phyloP scores from a whole-genome alignment of 2,888 invertebrate genomes.

The Papilio protenor region DNA sequence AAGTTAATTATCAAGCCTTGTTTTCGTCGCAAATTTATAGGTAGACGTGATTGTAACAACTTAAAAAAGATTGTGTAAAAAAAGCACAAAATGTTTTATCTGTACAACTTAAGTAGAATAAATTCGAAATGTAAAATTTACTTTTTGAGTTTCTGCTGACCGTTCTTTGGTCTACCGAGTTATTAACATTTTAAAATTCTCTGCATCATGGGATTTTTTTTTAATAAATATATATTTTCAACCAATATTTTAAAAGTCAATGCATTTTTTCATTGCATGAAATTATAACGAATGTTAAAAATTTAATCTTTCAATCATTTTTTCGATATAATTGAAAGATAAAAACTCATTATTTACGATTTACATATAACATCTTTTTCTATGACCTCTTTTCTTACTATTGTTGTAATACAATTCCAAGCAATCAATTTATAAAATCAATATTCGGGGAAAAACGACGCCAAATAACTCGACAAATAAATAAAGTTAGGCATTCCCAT shows the following conservation, averaged over 20 bases:
- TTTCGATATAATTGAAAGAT: not conserved
- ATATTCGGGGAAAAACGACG: not conserved
- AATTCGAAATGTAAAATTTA: not conserved
- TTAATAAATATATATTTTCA: no score
- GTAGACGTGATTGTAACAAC: not conserved
- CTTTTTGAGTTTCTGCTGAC: no score
- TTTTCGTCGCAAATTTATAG: constrained; percentile 23
- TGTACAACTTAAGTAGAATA: not conserved
- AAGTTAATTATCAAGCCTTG: constrained; percentile 15
- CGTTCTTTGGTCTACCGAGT: not conserved
- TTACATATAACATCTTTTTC: no score
- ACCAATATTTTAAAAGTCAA: no score
- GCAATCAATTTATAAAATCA: not conserved
- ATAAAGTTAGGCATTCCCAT: constrained; percentile 68
- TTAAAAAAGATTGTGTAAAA: not conserved
- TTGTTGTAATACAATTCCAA: constrained; percentile 13
- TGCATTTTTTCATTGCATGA: no score
- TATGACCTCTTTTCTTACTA: not conserved
- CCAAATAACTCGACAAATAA: constrained; percentile 65
- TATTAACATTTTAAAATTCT: no score
- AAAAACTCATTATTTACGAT: no score
- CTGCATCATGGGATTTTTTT: no score
- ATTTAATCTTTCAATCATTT: not conserved
- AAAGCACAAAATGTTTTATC: not conserved
- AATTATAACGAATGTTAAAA: no score